phyloP scores from a whole-genome alignment of 2,888 invertebrate genomes.

The Eupithecia abbreviata region DNA sequence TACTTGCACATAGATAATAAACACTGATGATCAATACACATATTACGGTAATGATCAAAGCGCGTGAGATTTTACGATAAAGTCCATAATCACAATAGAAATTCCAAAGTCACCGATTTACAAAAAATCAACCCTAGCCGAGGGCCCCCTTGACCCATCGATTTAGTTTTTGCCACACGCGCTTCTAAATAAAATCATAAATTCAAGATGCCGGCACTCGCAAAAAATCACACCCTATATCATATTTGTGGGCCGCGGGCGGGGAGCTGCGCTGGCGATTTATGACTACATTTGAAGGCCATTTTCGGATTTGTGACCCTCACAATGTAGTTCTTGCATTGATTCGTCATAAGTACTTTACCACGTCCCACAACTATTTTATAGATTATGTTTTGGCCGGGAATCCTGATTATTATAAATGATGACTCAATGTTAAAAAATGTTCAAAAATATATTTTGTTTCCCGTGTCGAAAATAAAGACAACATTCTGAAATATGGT shows the following conservation, averaged over 20 bases:
- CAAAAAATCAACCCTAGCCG: constrained; percentile 57
- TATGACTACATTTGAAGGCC: constrained; percentile 72
- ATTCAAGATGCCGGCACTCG: constrained; percentile 66
- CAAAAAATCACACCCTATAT: constrained; percentile 73
- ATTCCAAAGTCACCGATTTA: constrained; percentile 46
- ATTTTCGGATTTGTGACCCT: constrained; percentile 23
- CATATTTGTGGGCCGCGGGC: constrained; percentile 59
- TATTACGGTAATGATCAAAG: neutral
- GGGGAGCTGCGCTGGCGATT: constrained; percentile 60
- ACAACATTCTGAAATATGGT: neutral
- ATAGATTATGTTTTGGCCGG: neutral
- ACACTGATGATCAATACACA: neutral
- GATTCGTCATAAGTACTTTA: neutral
- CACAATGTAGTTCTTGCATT: constrained; percentile 33
- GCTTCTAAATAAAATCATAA: constrained; percentile 76
- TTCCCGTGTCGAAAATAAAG: neutral
- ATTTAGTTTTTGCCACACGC: constrained; percentile 77
- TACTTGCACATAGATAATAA: neutral
- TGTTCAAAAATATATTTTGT: neutral
- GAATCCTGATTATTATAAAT: neutral
- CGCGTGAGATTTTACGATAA: constrained; percentile 9
- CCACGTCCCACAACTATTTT: neutral
- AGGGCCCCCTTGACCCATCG: constrained; percentile 62
- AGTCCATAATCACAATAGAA: constrained; percentile 24
- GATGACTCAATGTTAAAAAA: neutral